phyloP scores from a whole-genome alignment of 1,140 invertebrate genomes.

The Rhagoletis zephyria region DNA sequence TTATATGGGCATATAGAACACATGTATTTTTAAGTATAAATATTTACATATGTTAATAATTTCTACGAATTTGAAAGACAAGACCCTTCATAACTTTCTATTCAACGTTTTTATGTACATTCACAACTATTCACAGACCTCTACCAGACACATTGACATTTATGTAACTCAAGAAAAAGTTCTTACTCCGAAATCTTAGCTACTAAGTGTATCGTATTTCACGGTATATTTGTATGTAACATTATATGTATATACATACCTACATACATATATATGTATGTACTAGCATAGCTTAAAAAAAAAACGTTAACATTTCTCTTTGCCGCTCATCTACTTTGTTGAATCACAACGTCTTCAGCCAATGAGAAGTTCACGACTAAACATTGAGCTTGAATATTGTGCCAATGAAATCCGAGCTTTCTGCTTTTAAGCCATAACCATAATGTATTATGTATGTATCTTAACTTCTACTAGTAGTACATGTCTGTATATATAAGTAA shows the following conservation, averaged over 20 bases:
- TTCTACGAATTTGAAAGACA: not conserved
- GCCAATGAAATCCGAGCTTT: conserved; percentile 51
- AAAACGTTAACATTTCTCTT: conserved; percentile 46
- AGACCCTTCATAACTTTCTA: not conserved
- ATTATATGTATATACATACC: not conserved
- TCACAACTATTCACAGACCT: not conserved
- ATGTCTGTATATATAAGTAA: not conserved
- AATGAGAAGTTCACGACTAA: conserved; percentile 44
- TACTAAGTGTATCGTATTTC: conserved; percentile 26
- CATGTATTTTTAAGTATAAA: no score
- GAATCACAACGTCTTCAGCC: conserved; percentile 47
- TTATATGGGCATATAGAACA: no score
- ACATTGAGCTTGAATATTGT: conserved; percentile 50
- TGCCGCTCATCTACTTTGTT: conserved; percentile 18
- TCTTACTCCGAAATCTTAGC: not conserved
- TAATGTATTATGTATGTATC: conserved; percentile 18
- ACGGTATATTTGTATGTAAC: not conserved
- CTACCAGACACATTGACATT: not conserved
- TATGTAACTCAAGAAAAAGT: not conserved
- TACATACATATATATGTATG: not conserved
- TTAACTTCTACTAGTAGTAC: not conserved
- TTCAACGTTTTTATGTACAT: not conserved
- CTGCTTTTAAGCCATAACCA: conserved; percentile 40
- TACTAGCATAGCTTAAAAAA: conserved; percentile 5
- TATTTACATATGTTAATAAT: no score